Conservation (phyloP, 1,140 invertebrate species). For the Homalodisca vitripennis region DNA sequence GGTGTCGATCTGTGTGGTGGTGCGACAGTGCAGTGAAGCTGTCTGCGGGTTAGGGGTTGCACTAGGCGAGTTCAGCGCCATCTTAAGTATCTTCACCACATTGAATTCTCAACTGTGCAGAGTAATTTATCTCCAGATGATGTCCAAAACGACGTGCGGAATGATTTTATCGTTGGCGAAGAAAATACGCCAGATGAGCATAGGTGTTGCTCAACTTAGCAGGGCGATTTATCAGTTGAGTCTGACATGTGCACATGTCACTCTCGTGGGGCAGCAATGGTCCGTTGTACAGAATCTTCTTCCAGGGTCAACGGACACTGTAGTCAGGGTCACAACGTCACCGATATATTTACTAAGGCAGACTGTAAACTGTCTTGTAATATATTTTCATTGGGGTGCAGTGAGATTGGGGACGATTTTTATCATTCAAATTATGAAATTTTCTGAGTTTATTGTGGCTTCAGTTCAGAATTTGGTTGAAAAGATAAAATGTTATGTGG, state of each 20-base stretch:
- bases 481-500: too few relatives aligned
- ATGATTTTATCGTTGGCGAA: neutral
- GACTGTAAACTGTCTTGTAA: too few relatives aligned
- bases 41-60: neutral
- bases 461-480: too few relatives aligned
- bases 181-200: neutral
- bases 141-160: neutral
- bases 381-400: too few relatives aligned
- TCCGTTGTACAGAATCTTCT: neutral
- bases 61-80: neutral
- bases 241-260: neutral
- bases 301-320: neutral
- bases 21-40: neutral
- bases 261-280: neutral
- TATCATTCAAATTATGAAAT: too few relatives aligned
- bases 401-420: too few relatives aligned
- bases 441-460: too few relatives aligned
- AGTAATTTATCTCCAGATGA: neutral
- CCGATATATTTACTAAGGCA: too few relatives aligned
- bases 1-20: neutral
- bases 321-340: too few relatives aligned
- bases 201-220: neutral
- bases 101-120: neutral
- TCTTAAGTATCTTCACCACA: slow-evolving; percentile 1
- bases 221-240: neutral